Evolutionary conservation across 2,888 invertebrate species (phyloP), one percentile per base, ranked within the genome.

Genomic region (Eumerus sabulonum): DNA sequence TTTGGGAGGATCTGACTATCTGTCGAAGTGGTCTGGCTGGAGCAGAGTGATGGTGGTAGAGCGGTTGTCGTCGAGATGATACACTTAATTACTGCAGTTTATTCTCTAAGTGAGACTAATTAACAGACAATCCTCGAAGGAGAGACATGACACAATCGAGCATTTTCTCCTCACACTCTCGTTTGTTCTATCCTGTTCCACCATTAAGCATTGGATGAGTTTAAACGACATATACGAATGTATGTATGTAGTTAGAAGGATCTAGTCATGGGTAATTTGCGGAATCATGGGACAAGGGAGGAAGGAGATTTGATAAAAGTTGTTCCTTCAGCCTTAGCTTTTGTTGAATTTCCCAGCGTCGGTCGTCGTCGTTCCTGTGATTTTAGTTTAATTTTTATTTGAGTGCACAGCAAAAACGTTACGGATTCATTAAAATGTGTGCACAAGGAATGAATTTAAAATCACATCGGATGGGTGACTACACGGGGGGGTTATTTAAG

Each of bases 91-190:
- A 86, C 88, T 87, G 86, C 87, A 86, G 87, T 87, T 87, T 87
- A 87, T 87, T 87, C 87, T 87, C 87, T 87, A 87, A 88, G 88
- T 87, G 87, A 86, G 86, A 88, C 87, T 87, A 87, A 88, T 87
- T 88, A 87, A 86, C 86, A 85, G 86, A 83, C 85, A 84, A 86
- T 86, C 86, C 85, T 62, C 66, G 66, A 81, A 70, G 77, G 82
- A 70, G 47, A 64, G 64, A 74, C 79, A 74, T 68, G 68, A 74
- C 54, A 79, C 68, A 79, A 74, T 74, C 60, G 54, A 53, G 47
- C 62, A 63, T 40, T 48, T 57, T 27, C 3, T 27, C 2, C 27
- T 27, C 27, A 4, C 27, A 4, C 27, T 27, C 1, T 5, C n/a
- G 50, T 66, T 77, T 59, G 50, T 51, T 44, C 9, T 13, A n/a